Evolutionary conservation across 2,113 vertebrate species (phyloP), one percentile per base, ranked within the genome.

Genomic region (Sphyrna mokarran): DNA sequence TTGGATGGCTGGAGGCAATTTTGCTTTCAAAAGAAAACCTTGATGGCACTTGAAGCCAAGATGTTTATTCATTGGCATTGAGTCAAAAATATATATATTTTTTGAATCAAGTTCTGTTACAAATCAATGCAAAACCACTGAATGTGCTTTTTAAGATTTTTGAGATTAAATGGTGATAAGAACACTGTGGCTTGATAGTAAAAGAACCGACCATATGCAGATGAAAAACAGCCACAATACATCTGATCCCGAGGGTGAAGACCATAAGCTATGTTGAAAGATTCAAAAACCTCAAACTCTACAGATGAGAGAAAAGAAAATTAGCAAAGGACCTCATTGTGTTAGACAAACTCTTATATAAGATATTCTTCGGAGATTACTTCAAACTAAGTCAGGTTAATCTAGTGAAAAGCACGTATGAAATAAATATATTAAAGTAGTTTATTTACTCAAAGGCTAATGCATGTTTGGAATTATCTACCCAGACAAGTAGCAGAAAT

Each of bases 21-120:
- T 63, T 93, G 14, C 16, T 22, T 93, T n/a, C 61, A 37, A 66
- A 93, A 93, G 33, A 66, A 91, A n/a, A 1, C n/a, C 61, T 91
- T 66, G 16, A 93, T 93, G 33, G 6, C 7, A 1, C 61, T 63
- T 3, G n/a, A 43, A 68, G 63, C 58, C 87, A 63, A 37, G 33
- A 91, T 40, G 66, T 93, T 66, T 66, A n/a, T 93, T 66, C 26
- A 10, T 93, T 93, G 61, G 29, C 6, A 33, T 66, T 1, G n/a
- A 93, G 33, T 93, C 86, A 93, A 93, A 29, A 93, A 91, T 63
- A 61, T 90, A 7, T 63, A 91, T n/a, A 54, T 91, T 91, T 33
- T 66, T 37, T 66, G 16, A 91, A 66, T 91, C 29, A 22, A 66
- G 33, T 11, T 91, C 14, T 5, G 1, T 58, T 90, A 13, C 61